phyloP scores from a whole-genome alignment of 2,888 invertebrate genomes.

The Boloria euphrosyne region DNA sequence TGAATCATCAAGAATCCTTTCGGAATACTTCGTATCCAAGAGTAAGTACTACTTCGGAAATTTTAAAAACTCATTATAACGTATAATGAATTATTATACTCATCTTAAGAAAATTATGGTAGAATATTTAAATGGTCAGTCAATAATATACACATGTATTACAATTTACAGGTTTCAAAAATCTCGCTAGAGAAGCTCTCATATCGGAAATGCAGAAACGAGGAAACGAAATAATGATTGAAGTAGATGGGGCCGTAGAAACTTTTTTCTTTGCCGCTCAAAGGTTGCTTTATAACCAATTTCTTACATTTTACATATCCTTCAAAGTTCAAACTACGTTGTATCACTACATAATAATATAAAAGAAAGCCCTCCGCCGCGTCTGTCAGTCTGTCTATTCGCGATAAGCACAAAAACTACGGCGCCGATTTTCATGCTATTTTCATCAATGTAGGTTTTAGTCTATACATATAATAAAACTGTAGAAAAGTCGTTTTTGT shows the following conservation, averaged over 20 bases:
- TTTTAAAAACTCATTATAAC: background rate
- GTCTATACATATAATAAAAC: too few species aligned
- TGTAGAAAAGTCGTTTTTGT: too few species aligned
- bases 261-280: slow-evolving; percentile 71
- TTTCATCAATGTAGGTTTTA: too few species aligned
- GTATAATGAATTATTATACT: background rate
- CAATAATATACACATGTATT: background rate
- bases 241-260: slow-evolving; percentile 58
- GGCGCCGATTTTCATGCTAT: too few species aligned
- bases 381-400: too few species aligned
- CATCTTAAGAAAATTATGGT: background rate
- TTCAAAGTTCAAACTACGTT: background rate
- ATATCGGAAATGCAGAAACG: slow-evolving; percentile 72
- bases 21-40: slow-evolving; percentile 62
- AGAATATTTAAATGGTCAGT: background rate
- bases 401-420: too few species aligned
- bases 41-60: slow-evolving; percentile 54
- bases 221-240: slow-evolving; percentile 63
- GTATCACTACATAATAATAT: too few species aligned
- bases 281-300: slow-evolving; percentile 49
- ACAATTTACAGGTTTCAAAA: slow-evolving; percentile 62
- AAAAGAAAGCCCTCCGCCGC: too few species aligned
- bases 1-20: slow-evolving; percentile 60
- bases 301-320: background rate
- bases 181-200: slow-evolving; percentile 56